Conservation (phyloP, 2,113 vertebrate species). For the Geococcyx californianus region DNA sequence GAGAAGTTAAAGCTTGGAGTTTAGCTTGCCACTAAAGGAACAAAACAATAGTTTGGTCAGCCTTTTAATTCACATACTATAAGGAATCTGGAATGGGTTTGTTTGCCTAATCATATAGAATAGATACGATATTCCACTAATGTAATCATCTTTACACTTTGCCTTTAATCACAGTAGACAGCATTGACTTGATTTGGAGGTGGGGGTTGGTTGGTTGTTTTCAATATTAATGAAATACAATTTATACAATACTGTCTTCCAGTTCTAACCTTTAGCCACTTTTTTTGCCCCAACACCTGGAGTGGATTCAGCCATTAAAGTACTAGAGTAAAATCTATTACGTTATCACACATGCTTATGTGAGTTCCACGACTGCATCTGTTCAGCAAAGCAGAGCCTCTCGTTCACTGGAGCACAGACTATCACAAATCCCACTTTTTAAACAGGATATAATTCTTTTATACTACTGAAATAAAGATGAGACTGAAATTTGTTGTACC, state of each 20-base stretch:
- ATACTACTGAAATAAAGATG: neutral
- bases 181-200: neutral
- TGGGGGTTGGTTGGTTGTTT: neutral
- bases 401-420: neutral
- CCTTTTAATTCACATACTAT: neutral
- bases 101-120: neutral
- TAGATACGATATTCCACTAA: neutral
- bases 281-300: neutral
- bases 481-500: neutral
- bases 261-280: neutral
- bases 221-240: neutral
- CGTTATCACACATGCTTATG: neutral
- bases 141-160: neutral
- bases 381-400: neutral
- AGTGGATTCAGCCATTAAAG: neutral
- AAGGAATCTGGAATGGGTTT: neutral
- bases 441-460: neutral
- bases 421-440: neutral
- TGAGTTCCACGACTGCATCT: neutral
- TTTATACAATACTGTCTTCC: neutral
- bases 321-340: neutral
- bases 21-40: neutral
- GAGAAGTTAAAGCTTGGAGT: neutral
- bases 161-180: neutral
- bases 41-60: neutral